Percentiles rank a stretch among this genome's conserved stretches.
Conservation (phyloP, 2,797 vertebrate species). For the Pangasius djambal region DNA sequence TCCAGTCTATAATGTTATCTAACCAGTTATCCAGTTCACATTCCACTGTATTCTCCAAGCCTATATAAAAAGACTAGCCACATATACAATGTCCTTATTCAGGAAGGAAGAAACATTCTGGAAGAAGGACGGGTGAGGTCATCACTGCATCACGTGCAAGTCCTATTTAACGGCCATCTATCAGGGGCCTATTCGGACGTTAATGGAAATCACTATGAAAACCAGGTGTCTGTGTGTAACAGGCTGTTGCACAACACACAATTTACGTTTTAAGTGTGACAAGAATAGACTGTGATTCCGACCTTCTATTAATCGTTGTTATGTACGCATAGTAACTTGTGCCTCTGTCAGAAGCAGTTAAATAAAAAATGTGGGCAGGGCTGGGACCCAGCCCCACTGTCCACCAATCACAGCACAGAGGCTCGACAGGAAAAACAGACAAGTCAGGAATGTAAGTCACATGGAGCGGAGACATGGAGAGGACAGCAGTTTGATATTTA, state of each 20-base stretch:
- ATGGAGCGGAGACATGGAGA: conserved; percentile 19
- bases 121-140: neutral
- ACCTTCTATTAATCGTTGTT: neutral
- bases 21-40: neutral
- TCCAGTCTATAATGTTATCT: no score
- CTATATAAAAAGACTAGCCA: neutral
- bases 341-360: neutral
- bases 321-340: neutral
- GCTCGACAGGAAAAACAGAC: conserved; percentile 21
- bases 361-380: conserved; percentile 56
- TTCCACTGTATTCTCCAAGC: neutral
- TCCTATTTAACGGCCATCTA: neutral
- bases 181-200: neutral
- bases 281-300: neutral
- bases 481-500: neutral
- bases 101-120: neutral
- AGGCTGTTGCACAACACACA: neutral
- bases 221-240: neutral
- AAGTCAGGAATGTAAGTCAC: conserved; percentile 58
- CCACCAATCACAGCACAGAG: conserved; percentile 65
- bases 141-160: neutral
- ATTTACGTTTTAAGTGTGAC: neutral
- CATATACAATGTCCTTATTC: no score
- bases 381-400: conserved; percentile 64
- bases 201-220: conserved; percentile 6